Conservation (phyloP, 2,797 vertebrate species). For the Melanotaenia boesemani region DNA sequence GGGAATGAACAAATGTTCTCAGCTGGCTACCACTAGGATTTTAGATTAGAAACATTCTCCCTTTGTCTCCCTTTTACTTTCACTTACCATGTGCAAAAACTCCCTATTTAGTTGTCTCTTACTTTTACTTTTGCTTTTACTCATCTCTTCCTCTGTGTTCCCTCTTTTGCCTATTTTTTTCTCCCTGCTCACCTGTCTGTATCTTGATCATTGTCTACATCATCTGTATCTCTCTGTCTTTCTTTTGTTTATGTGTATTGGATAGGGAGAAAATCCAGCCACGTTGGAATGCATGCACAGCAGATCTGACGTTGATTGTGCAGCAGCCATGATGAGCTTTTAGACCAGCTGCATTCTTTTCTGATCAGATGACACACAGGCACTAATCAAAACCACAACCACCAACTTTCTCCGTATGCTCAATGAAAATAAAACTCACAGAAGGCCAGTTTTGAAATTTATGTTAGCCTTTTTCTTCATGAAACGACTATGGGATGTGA, state of each 20-base stretch:
- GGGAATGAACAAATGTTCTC: conserved; percentile 49
- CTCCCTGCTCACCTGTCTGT: not conserved
- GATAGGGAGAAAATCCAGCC: conserved; percentile 49
- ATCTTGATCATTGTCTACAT: not conserved
- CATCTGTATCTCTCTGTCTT: not conserved
- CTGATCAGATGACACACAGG: conserved; percentile 70
- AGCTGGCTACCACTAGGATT: conserved; percentile 35
- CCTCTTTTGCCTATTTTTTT: not conserved
- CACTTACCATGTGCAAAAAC: conserved; percentile 8
- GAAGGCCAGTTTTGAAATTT: conserved; percentile 36
- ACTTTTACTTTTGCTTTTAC: conserved; percentile 46
- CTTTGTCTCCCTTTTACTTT: conserved; percentile 7
- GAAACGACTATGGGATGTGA: conserved; percentile 23
- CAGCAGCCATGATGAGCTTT: conserved; percentile 64
- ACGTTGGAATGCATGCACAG: conserved; percentile 66
- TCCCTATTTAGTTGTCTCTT: not conserved
- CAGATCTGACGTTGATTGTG: conserved; percentile 68
- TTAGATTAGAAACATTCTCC: conserved; percentile 39
- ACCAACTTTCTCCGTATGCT: conserved; percentile 4
- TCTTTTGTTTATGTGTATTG: conserved; percentile 47
- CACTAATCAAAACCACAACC: conserved; percentile 75
- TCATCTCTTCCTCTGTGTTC: not conserved
- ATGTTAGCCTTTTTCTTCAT: conserved; percentile 10
- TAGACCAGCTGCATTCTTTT: conserved; percentile 65
- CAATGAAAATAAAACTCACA: not conserved